Percentiles rank a stretch among this genome's conserved stretches.
Conservation (phyloP, 2,797 vertebrate genomes). For the Decapterus maruadsi region DNA sequence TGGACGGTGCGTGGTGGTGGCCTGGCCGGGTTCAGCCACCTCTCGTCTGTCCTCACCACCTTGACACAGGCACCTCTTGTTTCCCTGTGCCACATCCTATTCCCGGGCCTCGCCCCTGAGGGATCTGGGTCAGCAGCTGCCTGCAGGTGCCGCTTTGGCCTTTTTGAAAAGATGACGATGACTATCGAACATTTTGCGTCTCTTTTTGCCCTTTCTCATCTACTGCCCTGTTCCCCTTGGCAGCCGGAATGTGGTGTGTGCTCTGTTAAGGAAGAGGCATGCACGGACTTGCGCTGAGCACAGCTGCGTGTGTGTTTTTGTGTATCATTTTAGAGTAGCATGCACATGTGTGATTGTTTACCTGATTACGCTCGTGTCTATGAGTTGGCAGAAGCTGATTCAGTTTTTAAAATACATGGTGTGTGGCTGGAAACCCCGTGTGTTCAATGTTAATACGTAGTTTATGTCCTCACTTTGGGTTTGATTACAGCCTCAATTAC, state of each 20-base stretch:
- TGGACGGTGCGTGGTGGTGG: slow-evolving; percentile 20
- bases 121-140: slow-evolving; percentile 73
- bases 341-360: slow-evolving; percentile 57
- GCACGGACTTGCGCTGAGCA: slow-evolving; percentile 64
- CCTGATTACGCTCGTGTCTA: slow-evolving; percentile 44
- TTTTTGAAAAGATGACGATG: slow-evolving; percentile 57
- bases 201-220: slow-evolving; percentile 60
- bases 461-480: slow-evolving; percentile 62
- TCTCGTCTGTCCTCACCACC: slow-evolving; percentile 46
- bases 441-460: slow-evolving; percentile 56
- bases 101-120: slow-evolving; percentile 45
- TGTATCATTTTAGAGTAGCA: slow-evolving; percentile 41
- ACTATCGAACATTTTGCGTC: slow-evolving; percentile 73
- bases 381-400: slow-evolving; percentile 34
- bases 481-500: slow-evolving; percentile 68
- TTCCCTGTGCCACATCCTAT: slow-evolving; percentile 70
- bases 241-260: slow-evolving; percentile 68
- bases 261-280: slow-evolving; percentile 60
- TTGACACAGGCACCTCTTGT: slow-evolving; percentile 62
- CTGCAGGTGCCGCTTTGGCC: slow-evolving; percentile 50
- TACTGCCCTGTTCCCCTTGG: slow-evolving; percentile 52
- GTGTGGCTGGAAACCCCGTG: slow-evolving; percentile 62
- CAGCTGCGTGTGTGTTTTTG: slow-evolving; percentile 53
- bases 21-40: slow-evolving; percentile 13
- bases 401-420: slow-evolving; percentile 54